Base-by-base conservation (phyloP, 1,140 invertebrate species). In the Trachymyrmex septentrionalis region DNA sequence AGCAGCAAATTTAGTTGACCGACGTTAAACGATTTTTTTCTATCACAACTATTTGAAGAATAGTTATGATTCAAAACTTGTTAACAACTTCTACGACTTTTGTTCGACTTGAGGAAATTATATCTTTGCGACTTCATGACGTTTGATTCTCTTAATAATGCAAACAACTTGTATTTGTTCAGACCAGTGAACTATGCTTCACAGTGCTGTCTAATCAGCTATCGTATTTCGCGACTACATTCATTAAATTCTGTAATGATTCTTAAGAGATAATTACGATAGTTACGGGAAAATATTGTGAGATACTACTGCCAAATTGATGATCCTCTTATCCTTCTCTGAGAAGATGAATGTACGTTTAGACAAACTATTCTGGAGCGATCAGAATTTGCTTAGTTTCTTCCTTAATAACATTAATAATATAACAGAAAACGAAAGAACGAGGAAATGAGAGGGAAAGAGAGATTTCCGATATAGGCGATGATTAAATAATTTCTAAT, bases 241-340 rank as follows among this genome's bases (percentile, higher is more conserved):
- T 59, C 9, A 19, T 61, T 0, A 76, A 76, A 3, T n/a, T 59
- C 7, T n/a, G 10, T 48, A 38, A 78, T n/a, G 19, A 77, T 34
- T 27, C 48, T 48, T 44, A 27, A 6, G 30, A 50, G 16, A 73
- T 30, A 59, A 59, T 61, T 57, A n/a, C 69, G 88, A 87, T 81
- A 85, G 75, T 87, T 89, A 90, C 57, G 16, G 16, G 12, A 53
- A 21, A 82, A 80, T 64, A 85, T 77, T 87, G 63, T 81, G 80
- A 67, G 50, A 85, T 90, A 87, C 59, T 88, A 81, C 81, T 86
- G 63, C 63, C 71, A 87, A 85, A 85, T 24, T 7, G 63, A 82
- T 5, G 57, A 76, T 81, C 55, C 57, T 80, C 67, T 34, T 55
- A 9, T 10, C 9, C 16, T 71, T 72, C 21, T 80, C 30, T 30